Evolutionary conservation across 2,888 invertebrate genomes (phyloP).

Genomic region (Epinotia bilunana): DNA sequence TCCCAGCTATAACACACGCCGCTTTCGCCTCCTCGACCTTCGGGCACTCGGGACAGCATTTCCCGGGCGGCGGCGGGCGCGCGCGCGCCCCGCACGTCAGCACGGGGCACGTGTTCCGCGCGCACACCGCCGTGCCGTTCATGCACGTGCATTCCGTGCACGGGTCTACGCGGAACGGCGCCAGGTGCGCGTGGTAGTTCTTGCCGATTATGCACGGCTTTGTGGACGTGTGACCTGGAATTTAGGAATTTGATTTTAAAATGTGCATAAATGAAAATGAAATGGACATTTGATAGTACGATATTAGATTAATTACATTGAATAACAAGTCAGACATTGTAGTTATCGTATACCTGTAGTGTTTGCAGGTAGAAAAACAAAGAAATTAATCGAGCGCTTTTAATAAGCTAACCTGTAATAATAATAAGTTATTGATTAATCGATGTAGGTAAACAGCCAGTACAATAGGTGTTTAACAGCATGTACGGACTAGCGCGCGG

Average conservation of each 20-base stretch:
- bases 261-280: not conserved
- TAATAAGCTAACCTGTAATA: too few species aligned
- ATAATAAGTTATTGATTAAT: too few species aligned
- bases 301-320: too few species aligned
- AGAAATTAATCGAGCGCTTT: too few species aligned
- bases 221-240: slow-evolving; percentile 68
- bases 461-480: too few species aligned
- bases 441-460: too few species aligned
- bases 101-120: slow-evolving; percentile 93
- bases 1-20: slow-evolving; percentile 86
- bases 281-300: not conserved
- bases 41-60: slow-evolving; percentile 92
- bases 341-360: too few species aligned
- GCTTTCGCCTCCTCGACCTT: slow-evolving; percentile 87
- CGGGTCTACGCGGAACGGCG: slow-evolving; percentile 87
- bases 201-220: slow-evolving; percentile 89
- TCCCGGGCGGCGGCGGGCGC: slow-evolving; percentile 85
- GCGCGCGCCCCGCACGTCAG: slow-evolving; percentile 93
- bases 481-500: too few species aligned
- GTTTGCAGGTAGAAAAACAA: too few species aligned
- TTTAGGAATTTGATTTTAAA: slow-evolving; percentile 47
- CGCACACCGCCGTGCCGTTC: slow-evolving; percentile 92
- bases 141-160: slow-evolving; percentile 94
- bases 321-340: too few species aligned
- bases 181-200: slow-evolving; percentile 86